These are phyloP conservation scores for Chloroceryle amazona DNA, from an alignment of 2,797 vertebrate genomes.

Conservation along the genomic window DNA sequence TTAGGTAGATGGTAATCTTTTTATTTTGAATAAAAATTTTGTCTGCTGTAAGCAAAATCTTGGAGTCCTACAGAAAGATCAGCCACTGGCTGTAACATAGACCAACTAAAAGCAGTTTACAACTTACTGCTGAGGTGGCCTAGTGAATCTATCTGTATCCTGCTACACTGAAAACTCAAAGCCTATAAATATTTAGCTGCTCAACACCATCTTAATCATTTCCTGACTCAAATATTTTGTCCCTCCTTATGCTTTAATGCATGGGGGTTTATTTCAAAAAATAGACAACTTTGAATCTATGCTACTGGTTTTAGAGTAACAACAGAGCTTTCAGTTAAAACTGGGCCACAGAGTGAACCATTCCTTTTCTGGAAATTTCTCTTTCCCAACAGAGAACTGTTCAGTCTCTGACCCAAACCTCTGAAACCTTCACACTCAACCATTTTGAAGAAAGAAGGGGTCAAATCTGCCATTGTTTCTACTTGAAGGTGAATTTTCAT, in stretches of 20 bases:
- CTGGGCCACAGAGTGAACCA: not conserved
- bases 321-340: not conserved
- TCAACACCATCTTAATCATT: not conserved
- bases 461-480: not conserved
- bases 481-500: not conserved
- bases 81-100: not conserved
- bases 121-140: not conserved
- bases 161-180: not conserved
- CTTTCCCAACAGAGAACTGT: not conserved
- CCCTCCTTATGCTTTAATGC: not conserved
- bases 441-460: not conserved
- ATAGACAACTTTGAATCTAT: accelerated
- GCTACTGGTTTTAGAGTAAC: not conserved
- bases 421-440: not conserved
- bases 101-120: not conserved
- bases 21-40: not conserved
- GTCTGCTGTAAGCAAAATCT: not conserved
- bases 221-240: not conserved
- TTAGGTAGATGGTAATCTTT: not conserved
- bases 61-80: too few species aligned
- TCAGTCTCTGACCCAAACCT: not conserved
- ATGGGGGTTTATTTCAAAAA: accelerated
- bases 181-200: not conserved
- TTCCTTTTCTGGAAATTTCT: not conserved
- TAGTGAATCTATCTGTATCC: not conserved